A percentile compares a stretch with the other conserved stretches of the same genome.
Conservation (phyloP, 2,797 vertebrate genomes). For the Xenops minutus region DNA sequence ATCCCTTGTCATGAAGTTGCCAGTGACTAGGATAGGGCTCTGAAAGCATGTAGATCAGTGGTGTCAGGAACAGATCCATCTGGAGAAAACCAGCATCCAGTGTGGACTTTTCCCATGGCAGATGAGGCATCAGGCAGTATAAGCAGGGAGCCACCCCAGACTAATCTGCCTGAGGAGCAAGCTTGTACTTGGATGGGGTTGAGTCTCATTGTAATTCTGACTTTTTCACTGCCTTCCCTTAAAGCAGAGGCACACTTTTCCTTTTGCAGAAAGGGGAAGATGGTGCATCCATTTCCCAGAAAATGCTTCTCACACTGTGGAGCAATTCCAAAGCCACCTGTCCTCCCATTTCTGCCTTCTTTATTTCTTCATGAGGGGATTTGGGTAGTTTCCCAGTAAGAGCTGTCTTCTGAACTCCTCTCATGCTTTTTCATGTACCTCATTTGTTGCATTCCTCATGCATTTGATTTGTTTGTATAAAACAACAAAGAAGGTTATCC, state of each 20-base stretch:
- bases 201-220: not conserved
- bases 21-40: not conserved
- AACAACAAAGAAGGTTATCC: not conserved
- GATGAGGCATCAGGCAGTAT: not conserved
- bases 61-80: not conserved
- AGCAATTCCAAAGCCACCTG: not conserved
- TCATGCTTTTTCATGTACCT: not conserved
- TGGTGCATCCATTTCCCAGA: not conserved
- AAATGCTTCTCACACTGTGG: not conserved
- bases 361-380: not conserved
- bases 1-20: not conserved
- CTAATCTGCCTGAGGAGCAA: not conserved
- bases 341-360: not conserved
- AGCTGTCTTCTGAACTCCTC: not conserved
- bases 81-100: not conserved
- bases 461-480: not conserved
- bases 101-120: not conserved
- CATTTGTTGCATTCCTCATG: not conserved
- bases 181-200: not conserved
- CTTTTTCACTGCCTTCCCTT: not conserved
- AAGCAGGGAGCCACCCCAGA: not conserved
- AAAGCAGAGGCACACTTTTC: not conserved
- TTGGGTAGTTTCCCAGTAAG: not conserved
- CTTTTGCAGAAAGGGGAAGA: not conserved
- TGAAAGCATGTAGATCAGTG: not conserved